phyloP scores from a whole-genome alignment of 2,797 vertebrate species.

The Amblyopsis hoosieri region DNA sequence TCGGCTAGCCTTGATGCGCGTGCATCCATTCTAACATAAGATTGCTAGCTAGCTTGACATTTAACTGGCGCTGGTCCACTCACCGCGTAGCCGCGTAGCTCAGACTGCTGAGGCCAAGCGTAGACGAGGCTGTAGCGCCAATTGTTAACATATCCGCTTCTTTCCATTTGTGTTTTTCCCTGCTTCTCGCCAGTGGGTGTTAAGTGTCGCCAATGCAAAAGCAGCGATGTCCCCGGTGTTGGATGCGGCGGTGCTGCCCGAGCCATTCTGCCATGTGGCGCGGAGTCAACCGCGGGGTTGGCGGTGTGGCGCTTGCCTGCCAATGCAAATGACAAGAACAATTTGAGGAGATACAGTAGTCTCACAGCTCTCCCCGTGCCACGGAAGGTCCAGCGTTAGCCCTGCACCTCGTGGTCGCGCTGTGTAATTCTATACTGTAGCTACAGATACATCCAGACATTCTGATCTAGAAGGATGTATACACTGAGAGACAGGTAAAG shows the following conservation, averaged over 20 bases:
- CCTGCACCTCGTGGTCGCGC: slow-evolving; percentile 23
- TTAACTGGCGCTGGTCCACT: not conserved
- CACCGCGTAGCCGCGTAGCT: not conserved
- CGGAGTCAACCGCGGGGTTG: slow-evolving; percentile 13
- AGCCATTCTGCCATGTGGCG: slow-evolving; percentile 21
- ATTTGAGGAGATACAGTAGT: slow-evolving; percentile 44
- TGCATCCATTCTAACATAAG: slow-evolving; percentile 25
- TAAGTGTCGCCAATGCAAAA: slow-evolving; percentile 25
- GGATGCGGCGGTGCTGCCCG: slow-evolving; percentile 18
- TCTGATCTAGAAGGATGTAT: slow-evolving; percentile 9
- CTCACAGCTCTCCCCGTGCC: slow-evolving; percentile 28
- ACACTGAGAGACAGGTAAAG: slow-evolving; percentile 1
- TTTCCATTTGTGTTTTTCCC: slow-evolving; percentile 35
- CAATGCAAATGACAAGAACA: slow-evolving; percentile 43
- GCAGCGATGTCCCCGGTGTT: slow-evolving; percentile 10
- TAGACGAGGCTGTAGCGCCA: too few relatives aligned
- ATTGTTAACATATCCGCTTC: slow-evolving; percentile 30
- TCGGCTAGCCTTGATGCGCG: slow-evolving; percentile 39
- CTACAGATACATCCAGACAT: slow-evolving; percentile 10
- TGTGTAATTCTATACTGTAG: slow-evolving; percentile 27
- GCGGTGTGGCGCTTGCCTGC: slow-evolving; percentile 15
- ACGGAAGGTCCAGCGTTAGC: slow-evolving; percentile 36
- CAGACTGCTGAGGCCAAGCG: slow-evolving; percentile 7
- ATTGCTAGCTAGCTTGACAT: not conserved
- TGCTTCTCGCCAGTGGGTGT: slow-evolving; percentile 36